Evolutionary conservation across 2,888 invertebrate genomes (phyloP), one percentile per base, ranked within the genome.

Genomic region (Amorpha juglandis): DNA sequence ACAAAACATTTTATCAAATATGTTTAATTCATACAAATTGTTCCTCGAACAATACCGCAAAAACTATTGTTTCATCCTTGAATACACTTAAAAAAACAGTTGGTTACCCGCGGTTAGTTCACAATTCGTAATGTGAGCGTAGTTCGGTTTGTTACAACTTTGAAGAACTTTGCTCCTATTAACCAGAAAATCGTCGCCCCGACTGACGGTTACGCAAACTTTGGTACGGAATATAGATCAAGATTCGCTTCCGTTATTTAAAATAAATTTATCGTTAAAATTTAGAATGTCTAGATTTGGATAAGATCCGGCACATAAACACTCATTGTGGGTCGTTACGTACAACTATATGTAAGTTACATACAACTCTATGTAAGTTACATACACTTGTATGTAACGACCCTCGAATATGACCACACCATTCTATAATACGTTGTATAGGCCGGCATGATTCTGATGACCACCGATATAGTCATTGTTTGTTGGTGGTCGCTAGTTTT

Each of bases 101-200:
- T n/a, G 53, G 65, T 62, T 66, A 47, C 53, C 53, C 45, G 69
- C 66, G 74, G 74, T 72, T 75, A 70, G 68, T 74, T 66, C 62
- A 70, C 70, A 75, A 67, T 68, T 73, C 68, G 69, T 73, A 72
- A 72, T 69, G 78, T 68, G 69, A 69, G 68, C 66, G 66, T 64
- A 62, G 63, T 69, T 72, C 68, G 76, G 75, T 72, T 74, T 70
- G 71, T 71, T 72, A 71, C 67, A 75, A 78, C 67, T 77, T 73
- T 51, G 65, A 69, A 75, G 71, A 73, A 78, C 67, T 78, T 72
- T 62, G 71, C 71, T 72, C 69, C 74, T 74, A 75, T 75, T 77
- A 77, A 72, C 70, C 68, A 74, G 70, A 71, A 74, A 75, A 75
- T 69, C 67, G 68, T 68, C 50, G 67, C 69, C 67, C 62, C 68